These are phyloP conservation scores for Neelides sp. DNA, from an alignment of 1,140 invertebrate genomes.

Conservation along the genomic window DNA sequence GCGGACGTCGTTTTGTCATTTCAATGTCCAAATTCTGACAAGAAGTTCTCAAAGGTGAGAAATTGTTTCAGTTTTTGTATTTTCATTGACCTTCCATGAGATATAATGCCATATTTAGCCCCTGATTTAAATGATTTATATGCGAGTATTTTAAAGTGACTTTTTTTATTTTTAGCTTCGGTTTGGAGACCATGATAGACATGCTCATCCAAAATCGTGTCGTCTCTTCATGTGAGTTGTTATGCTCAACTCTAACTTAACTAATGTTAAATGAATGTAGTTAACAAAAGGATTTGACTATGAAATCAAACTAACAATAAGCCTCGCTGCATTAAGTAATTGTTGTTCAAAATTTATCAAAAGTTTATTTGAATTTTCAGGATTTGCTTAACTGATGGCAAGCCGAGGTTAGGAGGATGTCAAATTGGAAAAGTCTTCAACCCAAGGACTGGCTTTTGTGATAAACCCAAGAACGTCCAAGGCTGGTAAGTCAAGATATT, in stretches of 20 bases:
- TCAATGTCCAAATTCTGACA: slow-evolving; percentile 33
- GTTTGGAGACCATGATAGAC: slow-evolving; percentile 32
- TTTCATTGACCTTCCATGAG: too few species aligned
- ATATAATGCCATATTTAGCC: too few species aligned
- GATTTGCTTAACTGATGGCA: slow-evolving; percentile 34
- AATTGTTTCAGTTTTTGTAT: too few species aligned
- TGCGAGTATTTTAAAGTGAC: too few species aligned
- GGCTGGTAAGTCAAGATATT: too few species aligned
- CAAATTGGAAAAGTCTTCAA: slow-evolving; percentile 38
- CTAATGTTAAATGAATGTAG: too few species aligned
- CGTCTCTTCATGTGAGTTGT: background rate
- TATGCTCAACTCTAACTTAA: too few species aligned
- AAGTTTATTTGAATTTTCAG: slow-evolving; percentile 33
- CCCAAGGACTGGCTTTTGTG: slow-evolving; percentile 36
- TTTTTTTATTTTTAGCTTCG: too few species aligned
- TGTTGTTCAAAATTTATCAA: background rate
- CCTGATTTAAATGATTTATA: too few species aligned
- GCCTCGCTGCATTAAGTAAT: too few species aligned
- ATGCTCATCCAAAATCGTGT: slow-evolving; percentile 34
- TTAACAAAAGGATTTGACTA: too few species aligned
- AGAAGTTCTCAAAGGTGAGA: slow-evolving; percentile 29
- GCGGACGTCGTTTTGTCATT: slow-evolving; percentile 32
- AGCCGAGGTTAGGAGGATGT: slow-evolving; percentile 35
- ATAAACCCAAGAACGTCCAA: slow-evolving; percentile 37
- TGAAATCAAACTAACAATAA: too few species aligned